Percentiles rank a stretch among this genome's conserved stretches.
Conservation (phyloP, 2,113 vertebrate genomes). For the Lonchura striata region DNA sequence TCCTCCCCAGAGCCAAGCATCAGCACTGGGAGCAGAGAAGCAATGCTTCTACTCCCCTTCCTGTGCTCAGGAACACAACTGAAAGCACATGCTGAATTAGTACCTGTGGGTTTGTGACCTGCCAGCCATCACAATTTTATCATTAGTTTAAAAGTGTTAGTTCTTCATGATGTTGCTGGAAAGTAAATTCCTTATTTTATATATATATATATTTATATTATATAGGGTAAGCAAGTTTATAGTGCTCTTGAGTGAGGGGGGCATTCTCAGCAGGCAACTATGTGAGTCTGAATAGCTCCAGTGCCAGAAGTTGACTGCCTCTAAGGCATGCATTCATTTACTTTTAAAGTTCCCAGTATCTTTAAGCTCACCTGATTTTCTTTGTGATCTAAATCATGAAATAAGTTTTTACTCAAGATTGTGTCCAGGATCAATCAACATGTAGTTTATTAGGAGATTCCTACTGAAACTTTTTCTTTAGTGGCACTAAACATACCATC, state of each 20-base stretch:
- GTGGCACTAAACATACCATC: not conserved
- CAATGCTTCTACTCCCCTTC: not conserved
- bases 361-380: not conserved
- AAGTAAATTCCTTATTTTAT: not conserved
- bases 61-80: not conserved
- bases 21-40: not conserved
- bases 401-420: not conserved
- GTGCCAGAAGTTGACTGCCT: not conserved
- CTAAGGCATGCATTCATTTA: not conserved
- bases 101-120: not conserved
- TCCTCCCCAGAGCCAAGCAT: not conserved
- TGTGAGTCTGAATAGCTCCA: not conserved
- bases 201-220: too few species aligned
- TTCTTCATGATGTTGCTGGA: not conserved
- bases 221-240: not conserved
- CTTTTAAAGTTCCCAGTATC: not conserved
- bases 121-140: not conserved
- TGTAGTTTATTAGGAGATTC: not conserved
- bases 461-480: not conserved
- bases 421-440: not conserved
- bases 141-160: not conserved
- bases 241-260: rapidly evolving
- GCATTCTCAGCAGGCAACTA: not conserved
- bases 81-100: not conserved
- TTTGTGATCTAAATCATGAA: not conserved